phyloP scores from a whole-genome alignment of 2,113 vertebrate species.

The Pogona vitticeps region DNA sequence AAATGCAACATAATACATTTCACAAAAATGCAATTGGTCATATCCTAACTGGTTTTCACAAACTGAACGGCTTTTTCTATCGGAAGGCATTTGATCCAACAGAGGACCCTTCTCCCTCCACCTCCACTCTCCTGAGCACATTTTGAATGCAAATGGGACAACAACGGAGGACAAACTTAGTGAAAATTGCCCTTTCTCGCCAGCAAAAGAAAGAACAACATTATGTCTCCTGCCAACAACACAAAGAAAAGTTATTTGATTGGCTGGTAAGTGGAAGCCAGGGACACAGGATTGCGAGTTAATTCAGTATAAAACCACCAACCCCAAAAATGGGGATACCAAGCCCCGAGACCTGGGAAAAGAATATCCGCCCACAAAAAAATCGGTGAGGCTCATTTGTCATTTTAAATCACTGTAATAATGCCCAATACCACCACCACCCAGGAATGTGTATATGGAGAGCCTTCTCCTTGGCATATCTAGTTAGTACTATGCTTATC shows the following conservation, averaged over 20 bases:
- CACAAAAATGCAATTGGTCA: neutral
- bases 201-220: neutral
- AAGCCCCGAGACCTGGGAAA: neutral
- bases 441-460: neutral
- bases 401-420: neutral
- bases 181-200: neutral
- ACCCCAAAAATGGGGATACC: neutral
- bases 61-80: neutral
- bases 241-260: neutral
- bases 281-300: neutral
- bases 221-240: neutral
- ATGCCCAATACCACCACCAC: neutral
- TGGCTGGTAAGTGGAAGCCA: neutral
- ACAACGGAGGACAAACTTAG: neutral
- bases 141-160: neutral
- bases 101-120: neutral
- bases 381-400: neutral
- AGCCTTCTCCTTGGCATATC: neutral
- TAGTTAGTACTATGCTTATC: neutral
- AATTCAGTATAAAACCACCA: neutral
- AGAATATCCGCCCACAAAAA: too few relatives aligned
- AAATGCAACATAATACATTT: conserved; percentile 19
- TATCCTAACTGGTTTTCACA: neutral
- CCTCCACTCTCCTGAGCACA: neutral
- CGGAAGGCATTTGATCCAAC: neutral